Evolutionary conservation across 2,797 vertebrate species (phyloP).

Genomic region (Leuciscus waleckii): DNA sequence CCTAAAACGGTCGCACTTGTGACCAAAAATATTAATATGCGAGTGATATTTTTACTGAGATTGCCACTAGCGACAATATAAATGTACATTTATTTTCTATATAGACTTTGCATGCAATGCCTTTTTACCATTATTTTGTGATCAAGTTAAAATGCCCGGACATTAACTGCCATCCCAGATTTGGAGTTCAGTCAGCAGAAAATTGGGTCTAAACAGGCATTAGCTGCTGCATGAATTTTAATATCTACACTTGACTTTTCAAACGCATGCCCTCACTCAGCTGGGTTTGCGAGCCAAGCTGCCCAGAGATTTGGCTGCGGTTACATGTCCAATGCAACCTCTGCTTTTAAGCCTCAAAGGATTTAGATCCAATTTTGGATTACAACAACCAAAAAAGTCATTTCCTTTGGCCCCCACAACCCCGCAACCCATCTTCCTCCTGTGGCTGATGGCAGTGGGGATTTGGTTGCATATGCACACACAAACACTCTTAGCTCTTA

Average conservation of each 20-base stretch:
- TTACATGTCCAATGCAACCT: conserved; percentile 71
- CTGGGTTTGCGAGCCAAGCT: conserved; percentile 64
- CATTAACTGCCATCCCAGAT: not conserved
- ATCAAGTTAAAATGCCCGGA: too few relatives aligned
- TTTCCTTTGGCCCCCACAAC: conserved; percentile 69
- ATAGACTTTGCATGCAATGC: too few relatives aligned
- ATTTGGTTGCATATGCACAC: conserved; percentile 66
- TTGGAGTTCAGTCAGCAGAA: not conserved
- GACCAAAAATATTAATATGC: not conserved
- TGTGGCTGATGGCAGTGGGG: conserved; percentile 66
- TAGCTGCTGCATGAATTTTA: not conserved
- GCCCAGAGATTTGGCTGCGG: conserved; percentile 70
- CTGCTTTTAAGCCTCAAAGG: conserved; percentile 77
- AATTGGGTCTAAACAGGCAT: not conserved
- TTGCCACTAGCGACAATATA: too few relatives aligned
- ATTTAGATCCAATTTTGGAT: conserved; percentile 82
- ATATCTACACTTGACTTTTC: conserved; percentile 15
- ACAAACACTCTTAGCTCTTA: conserved; percentile 74
- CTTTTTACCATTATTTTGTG: too few relatives aligned
- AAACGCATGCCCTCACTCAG: conserved; percentile 57
- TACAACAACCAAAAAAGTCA: conserved; percentile 76
- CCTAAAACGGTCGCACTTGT: not conserved
- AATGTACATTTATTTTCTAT: too few relatives aligned
- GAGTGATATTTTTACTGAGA: not conserved
- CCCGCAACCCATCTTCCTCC: conserved; percentile 53